phyloP scores from a whole-genome alignment of 1,140 invertebrate genomes.

The Trinorchestia longiramus region DNA sequence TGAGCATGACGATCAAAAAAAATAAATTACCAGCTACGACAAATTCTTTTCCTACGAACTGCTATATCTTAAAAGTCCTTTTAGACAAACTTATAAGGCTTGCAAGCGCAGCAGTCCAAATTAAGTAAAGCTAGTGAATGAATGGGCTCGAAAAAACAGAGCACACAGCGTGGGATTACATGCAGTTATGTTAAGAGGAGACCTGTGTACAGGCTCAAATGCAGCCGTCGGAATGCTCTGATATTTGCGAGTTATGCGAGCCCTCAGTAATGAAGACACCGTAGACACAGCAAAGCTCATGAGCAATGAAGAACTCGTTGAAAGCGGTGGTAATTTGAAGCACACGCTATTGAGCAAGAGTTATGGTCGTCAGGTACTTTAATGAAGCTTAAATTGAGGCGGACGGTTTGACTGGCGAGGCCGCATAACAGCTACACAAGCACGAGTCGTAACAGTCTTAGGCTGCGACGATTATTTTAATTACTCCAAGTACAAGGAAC shows the following conservation, averaged over 20 bases:
- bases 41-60: neutral
- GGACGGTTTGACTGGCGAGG: neutral
- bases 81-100: neutral
- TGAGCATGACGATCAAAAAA: neutral
- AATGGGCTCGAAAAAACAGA: neutral
- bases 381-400: slow-evolving; percentile 21
- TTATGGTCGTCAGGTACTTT: slow-evolving; percentile 18
- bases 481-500: slow-evolving; percentile 20
- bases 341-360: neutral
- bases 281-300: neutral
- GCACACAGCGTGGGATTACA: neutral
- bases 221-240: slow-evolving; percentile 3
- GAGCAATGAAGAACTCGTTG: slow-evolving; percentile 28
- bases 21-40: neutral
- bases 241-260: slow-evolving; percentile 5
- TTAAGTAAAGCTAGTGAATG: neutral
- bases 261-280: slow-evolving; percentile 35
- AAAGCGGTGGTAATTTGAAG: neutral
- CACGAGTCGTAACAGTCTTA: neutral
- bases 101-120: neutral
- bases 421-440: slow-evolving; percentile 14
- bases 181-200: neutral
- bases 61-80: neutral
- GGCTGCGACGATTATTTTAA: neutral
- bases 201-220: neutral